These are phyloP conservation scores for Sitodiplosis mosellana DNA, from an alignment of 1,140 invertebrate species.

Conservation along the genomic window DNA sequence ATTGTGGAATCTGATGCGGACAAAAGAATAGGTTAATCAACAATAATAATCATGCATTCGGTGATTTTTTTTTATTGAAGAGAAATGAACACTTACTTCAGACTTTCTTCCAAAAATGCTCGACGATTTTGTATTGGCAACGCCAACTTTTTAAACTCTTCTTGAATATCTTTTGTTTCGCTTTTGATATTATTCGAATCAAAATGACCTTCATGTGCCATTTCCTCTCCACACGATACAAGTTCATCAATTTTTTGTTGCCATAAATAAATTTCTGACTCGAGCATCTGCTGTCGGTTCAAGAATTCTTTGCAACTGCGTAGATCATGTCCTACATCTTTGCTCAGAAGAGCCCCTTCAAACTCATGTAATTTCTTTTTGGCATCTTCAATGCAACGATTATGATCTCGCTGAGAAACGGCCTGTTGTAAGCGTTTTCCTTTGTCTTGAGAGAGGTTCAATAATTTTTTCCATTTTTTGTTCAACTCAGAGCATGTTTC, in stretches of 20 bases:
- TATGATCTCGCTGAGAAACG: conserved; percentile 21
- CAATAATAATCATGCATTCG: too few relatives aligned
- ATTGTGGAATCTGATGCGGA: conserved; percentile 56
- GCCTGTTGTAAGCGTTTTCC: conserved; percentile 50
- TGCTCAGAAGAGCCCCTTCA: conserved; percentile 49
- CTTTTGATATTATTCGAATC: conserved; percentile 72
- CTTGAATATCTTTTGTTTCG: conserved; percentile 55
- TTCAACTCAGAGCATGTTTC: conserved; percentile 46
- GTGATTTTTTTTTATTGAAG: too few relatives aligned
- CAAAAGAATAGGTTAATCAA: too few relatives aligned
- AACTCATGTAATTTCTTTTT: conserved; percentile 65
- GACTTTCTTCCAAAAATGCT: conserved; percentile 67
- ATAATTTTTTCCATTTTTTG: conserved; percentile 49
- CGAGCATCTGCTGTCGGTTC: conserved; percentile 68
- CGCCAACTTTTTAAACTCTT: conserved; percentile 37
- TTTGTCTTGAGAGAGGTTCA: conserved; percentile 58
- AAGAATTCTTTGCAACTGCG: conserved; percentile 74
- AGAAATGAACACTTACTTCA: conserved; percentile 25
- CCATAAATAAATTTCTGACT: conserved; percentile 62
- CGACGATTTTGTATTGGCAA: conserved; percentile 44
- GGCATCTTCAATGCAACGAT: conserved; percentile 53
- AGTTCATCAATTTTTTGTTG: conserved; percentile 58
- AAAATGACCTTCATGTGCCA: conserved; percentile 86
- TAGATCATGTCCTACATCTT: conserved; percentile 67
- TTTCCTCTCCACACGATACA: conserved; percentile 60